phyloP scores from a whole-genome alignment of 2,888 invertebrate genomes.

The Nephrocerus scutellatus region DNA sequence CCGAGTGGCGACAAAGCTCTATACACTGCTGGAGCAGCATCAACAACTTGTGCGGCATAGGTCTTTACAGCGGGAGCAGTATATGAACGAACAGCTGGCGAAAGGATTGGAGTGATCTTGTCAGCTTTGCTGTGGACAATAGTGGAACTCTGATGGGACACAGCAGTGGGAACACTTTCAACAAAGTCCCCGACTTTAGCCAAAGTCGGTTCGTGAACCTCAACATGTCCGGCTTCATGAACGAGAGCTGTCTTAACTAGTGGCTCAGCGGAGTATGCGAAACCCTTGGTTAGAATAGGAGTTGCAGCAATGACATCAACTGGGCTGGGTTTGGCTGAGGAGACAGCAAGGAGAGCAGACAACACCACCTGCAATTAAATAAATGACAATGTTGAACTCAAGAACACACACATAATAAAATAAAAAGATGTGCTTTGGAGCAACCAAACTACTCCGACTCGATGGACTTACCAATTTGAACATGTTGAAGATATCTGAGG shows the following conservation, averaged over 20 bases:
- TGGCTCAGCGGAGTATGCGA: conserved; percentile 7
- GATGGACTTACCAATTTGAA: conserved; percentile 35
- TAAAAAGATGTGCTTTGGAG: background rate
- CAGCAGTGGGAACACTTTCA: conserved; percentile 31
- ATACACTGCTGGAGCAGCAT: conserved; percentile 17
- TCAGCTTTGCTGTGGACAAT: conserved; percentile 48
- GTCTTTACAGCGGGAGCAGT: conserved; percentile 22
- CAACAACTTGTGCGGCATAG: conserved; percentile 24
- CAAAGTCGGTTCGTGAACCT: conserved; percentile 30
- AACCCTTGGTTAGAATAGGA: conserved; percentile 6
- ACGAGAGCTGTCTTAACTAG: conserved; percentile 17
- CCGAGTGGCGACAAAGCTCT: too few relatives aligned
- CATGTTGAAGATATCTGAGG: conserved; percentile 29
- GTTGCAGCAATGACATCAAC: conserved; percentile 15
- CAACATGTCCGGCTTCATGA: conserved; percentile 23
- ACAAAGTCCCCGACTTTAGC: conserved; percentile 33
- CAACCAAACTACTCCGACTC: background rate
- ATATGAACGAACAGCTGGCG: conserved; percentile 27
- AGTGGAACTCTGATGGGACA: conserved; percentile 50
- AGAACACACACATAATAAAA: background rate
- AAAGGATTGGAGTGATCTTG: conserved; percentile 34
- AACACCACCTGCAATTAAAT: conserved; percentile 51
- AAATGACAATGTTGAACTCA: background rate
- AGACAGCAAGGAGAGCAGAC: conserved; percentile 51
- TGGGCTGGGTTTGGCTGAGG: conserved; percentile 26